Base-by-base conservation (phyloP, 2,888 invertebrate genomes). In the Pelosia muscerda region DNA sequence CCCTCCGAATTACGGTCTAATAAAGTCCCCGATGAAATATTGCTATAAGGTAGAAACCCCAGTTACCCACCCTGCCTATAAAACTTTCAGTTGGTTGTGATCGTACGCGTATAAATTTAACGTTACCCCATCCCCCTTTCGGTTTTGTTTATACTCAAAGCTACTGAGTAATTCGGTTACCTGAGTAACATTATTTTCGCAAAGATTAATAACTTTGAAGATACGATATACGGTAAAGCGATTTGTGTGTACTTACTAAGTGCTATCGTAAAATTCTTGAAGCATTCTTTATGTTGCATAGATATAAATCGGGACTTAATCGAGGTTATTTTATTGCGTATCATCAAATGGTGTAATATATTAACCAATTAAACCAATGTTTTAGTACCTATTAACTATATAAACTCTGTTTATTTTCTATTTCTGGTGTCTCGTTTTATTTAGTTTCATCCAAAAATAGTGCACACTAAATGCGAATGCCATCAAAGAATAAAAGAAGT, bases 11-110 rank as follows among this genome's bases (percentile, higher is more conserved):
- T 89, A 90, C 84, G 81, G 87, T n/a, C 84, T 90, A 92, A 92
- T 92, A 93, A 92, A 92, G 86, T 89, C 84, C 82, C 86, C 87
- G 74, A 84, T 93, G 90, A 93, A 89, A 89, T 93, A 93, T 92
- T 82, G 84, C 88, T 87, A 87, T 90, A 74, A 86, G 81, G 82
- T 85, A 85, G 86, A 88, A 90, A 84, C 89, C 90, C 88, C 86
- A 85, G 86, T 87, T 85, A 79, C 79, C 86, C 84, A 85, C 89
- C 88, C 84, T 73, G 68, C 77, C 86, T 76, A 88, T 93, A 92
- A 93, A 93, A 92, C 88, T 93, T 92, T 90, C 89, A 87, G 87
- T 86, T 72, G 77, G 72, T 72, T 67, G 76, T 84, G 82, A 81
- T 80, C 81, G 81, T 81, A 76, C 81, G 87, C 87, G 86, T 90